Conservation (phyloP, 2,888 invertebrate genomes). For the Nipponacmea schrenckii region DNA sequence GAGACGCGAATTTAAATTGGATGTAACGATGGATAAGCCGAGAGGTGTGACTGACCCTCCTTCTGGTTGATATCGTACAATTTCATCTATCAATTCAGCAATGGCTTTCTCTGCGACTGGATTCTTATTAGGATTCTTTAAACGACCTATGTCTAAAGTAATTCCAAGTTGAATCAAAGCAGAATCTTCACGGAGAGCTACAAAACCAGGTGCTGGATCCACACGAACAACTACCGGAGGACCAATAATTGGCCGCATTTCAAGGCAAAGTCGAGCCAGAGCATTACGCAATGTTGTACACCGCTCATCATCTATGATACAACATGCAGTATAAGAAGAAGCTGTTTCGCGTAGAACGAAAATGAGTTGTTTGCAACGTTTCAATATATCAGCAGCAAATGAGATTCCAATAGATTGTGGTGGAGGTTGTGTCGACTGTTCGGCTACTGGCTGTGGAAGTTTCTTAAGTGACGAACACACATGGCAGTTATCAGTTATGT, state of each 20-base stretch:
- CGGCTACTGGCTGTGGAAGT: conserved; percentile 6
- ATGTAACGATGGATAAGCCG: conserved; percentile 1
- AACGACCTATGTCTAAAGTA: conserved; percentile 31
- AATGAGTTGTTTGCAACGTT: conserved; percentile 30
- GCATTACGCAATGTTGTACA: conserved; percentile 26
- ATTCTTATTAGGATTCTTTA: conserved; percentile 40
- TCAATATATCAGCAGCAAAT: conserved; percentile 35
- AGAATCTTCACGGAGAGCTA: background rate
- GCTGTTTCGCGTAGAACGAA: conserved; percentile 35
- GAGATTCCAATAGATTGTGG: background rate
- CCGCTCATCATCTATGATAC: conserved; percentile 26
- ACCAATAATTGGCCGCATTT: conserved; percentile 32
- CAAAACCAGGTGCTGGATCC: conserved; percentile 37
- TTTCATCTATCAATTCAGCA: conserved; percentile 39
- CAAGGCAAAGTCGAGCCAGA: conserved; percentile 23
- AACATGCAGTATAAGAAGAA: conserved; percentile 28
- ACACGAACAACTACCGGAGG: conserved; percentile 34
- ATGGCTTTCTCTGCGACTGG: conserved; percentile 47
- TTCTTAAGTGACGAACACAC: conserved; percentile 21
- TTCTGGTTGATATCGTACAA: conserved; percentile 34
- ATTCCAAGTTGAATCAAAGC: conserved; percentile 24
- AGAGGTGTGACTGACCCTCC: too few species aligned
- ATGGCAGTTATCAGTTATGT: conserved; percentile 18
- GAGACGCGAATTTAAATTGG: background rate
- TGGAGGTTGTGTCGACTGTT: background rate